Percentiles rank a stretch among this genome's conserved stretches.
Conservation (phyloP, 2,113 vertebrate genomes). For the Lagopus muta region DNA sequence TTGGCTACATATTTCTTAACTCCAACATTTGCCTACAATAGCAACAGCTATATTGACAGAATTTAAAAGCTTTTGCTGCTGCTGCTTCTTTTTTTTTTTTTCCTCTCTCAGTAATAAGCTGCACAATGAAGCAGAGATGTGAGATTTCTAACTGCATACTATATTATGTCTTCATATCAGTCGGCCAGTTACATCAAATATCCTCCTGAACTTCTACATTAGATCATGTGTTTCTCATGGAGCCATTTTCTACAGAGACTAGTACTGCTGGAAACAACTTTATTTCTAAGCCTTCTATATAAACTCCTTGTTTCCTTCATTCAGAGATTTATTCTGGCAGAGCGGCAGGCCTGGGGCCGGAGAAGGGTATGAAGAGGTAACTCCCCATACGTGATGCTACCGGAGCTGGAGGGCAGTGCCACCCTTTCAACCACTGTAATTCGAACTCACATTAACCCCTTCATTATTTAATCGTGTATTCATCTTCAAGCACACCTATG, state of each 20-base stretch:
- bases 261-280: not conserved
- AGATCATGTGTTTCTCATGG: not conserved
- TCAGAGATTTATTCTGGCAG: not conserved
- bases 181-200: not conserved
- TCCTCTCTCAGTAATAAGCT: not conserved
- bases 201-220: not conserved
- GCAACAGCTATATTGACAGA: not conserved
- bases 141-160: not conserved
- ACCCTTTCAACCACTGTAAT: not conserved
- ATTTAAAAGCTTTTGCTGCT: not conserved
- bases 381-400: not conserved
- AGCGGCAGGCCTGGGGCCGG: not conserved
- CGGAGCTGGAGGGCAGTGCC: not conserved
- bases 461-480: not conserved
- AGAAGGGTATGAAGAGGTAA: not conserved
- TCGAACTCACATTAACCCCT: not conserved
- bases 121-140: not conserved
- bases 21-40: not conserved
- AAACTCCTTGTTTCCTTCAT: not conserved
- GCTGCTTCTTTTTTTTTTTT: no score
- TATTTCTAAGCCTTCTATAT: not conserved
- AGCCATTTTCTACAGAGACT: not conserved
- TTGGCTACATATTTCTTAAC: not conserved
- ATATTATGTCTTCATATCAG: not conserved
- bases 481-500: not conserved